Conservation (phyloP, 2,797 vertebrate species). For the Sarcoramphus papa region DNA sequence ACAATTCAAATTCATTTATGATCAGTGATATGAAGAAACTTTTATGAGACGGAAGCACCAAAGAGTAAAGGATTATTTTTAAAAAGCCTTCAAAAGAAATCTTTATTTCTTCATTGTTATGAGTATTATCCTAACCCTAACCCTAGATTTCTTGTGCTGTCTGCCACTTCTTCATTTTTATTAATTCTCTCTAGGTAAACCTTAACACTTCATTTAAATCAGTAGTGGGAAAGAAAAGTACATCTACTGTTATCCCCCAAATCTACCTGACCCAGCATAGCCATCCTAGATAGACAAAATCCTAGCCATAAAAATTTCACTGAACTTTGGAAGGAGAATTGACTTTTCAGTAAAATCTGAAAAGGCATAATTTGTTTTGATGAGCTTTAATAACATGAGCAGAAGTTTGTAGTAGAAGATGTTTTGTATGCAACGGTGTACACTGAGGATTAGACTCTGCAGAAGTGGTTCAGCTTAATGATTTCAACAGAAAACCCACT, state of each 20-base stretch:
- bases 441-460: neutral
- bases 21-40: neutral
- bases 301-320: neutral
- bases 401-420: neutral
- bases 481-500: neutral
- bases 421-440: neutral
- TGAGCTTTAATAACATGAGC: neutral
- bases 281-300: neutral
- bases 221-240: neutral
- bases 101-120: neutral
- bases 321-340: neutral
- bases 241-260: neutral
- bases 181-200: neutral
- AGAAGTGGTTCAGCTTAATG: neutral
- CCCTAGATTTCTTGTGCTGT: neutral
- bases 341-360: neutral
- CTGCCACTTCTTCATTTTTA: neutral
- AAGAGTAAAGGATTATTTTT: neutral
- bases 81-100: neutral
- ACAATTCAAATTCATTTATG: neutral
- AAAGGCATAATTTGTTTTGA: neutral
- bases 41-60: neutral
- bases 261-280: neutral
- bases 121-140: neutral
- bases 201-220: neutral